Conservation (phyloP, 2,888 invertebrate species). For the Schrankia costaestrigalis region DNA sequence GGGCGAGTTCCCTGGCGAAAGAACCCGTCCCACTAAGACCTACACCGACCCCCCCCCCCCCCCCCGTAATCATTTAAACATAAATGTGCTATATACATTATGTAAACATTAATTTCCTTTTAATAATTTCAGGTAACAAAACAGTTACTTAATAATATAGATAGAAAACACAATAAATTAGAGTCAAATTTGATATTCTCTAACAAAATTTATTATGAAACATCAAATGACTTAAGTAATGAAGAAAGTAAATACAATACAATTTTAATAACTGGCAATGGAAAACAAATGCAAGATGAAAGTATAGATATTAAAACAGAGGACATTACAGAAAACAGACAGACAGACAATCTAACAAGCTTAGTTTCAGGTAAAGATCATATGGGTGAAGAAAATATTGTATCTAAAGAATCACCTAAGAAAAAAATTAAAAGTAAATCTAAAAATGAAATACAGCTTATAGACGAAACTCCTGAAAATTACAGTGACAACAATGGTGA, state of each 20-base stretch:
- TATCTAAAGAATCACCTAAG: conserved; percentile 2
- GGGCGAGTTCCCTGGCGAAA: too few species aligned
- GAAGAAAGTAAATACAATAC: not conserved
- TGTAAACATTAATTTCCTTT: not conserved
- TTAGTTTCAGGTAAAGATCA: too few species aligned
- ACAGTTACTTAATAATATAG: conserved; percentile 20
- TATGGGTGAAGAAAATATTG: too few species aligned
- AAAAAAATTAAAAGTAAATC: conserved; percentile 1
- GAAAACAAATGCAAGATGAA: not conserved
- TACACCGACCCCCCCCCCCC: too few species aligned
- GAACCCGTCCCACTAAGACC: too few species aligned
- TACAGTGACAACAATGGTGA: conserved; percentile 9
- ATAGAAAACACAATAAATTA: conserved; percentile 30
- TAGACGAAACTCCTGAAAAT: conserved; percentile 3
- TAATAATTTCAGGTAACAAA: conserved; percentile 23
- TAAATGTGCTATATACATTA: too few species aligned
- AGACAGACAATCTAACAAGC: too few species aligned
- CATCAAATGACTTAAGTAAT: not conserved
- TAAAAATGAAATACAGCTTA: not conserved
- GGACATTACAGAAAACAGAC: not conserved
- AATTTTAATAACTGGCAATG: not conserved
- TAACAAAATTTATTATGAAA: conserved; percentile 2
- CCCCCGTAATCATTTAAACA: too few species aligned
- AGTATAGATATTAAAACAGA: not conserved
- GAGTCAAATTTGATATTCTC: conserved; percentile 19